Conservation (phyloP, 2,797 vertebrate genomes). For the Hydrolagus colliei region DNA sequence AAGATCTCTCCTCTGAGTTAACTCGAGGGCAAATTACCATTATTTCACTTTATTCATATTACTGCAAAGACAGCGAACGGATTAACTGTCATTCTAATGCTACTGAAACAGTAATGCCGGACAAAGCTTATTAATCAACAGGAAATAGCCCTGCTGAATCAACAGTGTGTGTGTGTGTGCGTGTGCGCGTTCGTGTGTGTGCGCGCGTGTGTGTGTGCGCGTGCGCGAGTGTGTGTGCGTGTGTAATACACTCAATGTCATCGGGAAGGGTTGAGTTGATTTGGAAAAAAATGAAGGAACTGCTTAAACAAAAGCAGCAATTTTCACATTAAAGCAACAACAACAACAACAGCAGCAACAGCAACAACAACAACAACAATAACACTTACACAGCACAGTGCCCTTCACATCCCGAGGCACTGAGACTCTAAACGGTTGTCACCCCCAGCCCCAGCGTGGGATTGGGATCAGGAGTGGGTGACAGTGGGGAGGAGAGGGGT, state of each 20-base stretch:
- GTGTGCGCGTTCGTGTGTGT: too few relatives aligned
- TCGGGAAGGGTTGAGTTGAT: background rate
- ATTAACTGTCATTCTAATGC: constrained; percentile 70
- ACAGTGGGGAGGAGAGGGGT: too few relatives aligned
- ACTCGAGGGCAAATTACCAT: constrained; percentile 68
- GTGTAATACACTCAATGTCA: constrained; percentile 27
- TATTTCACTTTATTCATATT: constrained; percentile 55
- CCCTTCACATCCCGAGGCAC: too few relatives aligned
- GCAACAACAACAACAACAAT: too few relatives aligned
- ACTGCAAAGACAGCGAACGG: constrained; percentile 50
- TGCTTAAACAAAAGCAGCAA: background rate
- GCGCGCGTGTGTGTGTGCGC: too few relatives aligned
- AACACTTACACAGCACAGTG: too few relatives aligned
- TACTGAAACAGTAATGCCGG: constrained; percentile 68
- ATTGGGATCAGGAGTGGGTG: too few relatives aligned
- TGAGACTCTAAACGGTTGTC: too few relatives aligned
- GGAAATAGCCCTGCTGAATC: constrained; percentile 70
- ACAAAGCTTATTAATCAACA: constrained; percentile 76
- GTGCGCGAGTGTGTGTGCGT: background rate
- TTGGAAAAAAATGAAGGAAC: background rate
- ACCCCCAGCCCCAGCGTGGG: too few relatives aligned
- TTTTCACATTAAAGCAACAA: too few relatives aligned
- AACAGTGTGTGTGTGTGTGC: background rate
- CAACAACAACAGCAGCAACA: too few relatives aligned
- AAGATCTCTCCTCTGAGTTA: constrained; percentile 27